A percentile compares a stretch with the other conserved stretches of the same genome.
Conservation (phyloP, 1,140 invertebrate species). For the Vollenhovia emeryi region DNA sequence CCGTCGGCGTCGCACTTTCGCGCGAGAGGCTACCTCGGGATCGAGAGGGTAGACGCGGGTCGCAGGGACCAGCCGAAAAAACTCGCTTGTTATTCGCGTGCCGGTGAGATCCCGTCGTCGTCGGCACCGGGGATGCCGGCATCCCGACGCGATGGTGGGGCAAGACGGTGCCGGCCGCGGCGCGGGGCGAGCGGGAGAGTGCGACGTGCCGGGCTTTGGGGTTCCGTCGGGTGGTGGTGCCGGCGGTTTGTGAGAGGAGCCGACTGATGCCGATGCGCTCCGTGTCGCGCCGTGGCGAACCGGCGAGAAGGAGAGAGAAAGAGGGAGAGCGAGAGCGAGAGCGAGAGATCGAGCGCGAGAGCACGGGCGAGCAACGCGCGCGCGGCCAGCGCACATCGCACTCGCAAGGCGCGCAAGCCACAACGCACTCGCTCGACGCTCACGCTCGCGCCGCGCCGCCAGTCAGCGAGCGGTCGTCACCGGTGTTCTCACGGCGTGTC, state of each 20-base stretch:
- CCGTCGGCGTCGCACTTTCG: background rate
- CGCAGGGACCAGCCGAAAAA: background rate
- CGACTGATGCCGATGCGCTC: constrained; percentile 43
- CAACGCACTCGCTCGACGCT: constrained; percentile 14
- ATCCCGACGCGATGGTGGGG: constrained; percentile 59
- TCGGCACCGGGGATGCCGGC: constrained; percentile 60
- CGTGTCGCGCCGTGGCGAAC: constrained; percentile 48
- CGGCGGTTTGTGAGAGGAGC: constrained; percentile 61
- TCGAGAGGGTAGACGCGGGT: constrained; percentile 14
- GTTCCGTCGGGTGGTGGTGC: constrained; percentile 59
- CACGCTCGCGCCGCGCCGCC: constrained; percentile 48
- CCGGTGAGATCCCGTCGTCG: constrained; percentile 38
- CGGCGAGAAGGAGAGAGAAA: constrained; percentile 13
- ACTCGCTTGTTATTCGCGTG: constrained; percentile 60
- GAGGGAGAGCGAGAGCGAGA: too few relatives aligned
- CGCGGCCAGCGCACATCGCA: constrained; percentile 57
- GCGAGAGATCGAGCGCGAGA: too few relatives aligned
- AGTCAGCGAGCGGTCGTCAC: constrained; percentile 55
- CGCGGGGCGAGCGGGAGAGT: constrained; percentile 67
- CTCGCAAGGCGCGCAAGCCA: constrained; percentile 58
- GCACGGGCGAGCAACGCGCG: background rate
- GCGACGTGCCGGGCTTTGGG: constrained; percentile 73
- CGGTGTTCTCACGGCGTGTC: constrained; percentile 25
- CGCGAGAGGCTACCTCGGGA: background rate
- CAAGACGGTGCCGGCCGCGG: background rate